Conservation (phyloP, 2,888 invertebrate genomes). For the Amiota mariae region DNA sequence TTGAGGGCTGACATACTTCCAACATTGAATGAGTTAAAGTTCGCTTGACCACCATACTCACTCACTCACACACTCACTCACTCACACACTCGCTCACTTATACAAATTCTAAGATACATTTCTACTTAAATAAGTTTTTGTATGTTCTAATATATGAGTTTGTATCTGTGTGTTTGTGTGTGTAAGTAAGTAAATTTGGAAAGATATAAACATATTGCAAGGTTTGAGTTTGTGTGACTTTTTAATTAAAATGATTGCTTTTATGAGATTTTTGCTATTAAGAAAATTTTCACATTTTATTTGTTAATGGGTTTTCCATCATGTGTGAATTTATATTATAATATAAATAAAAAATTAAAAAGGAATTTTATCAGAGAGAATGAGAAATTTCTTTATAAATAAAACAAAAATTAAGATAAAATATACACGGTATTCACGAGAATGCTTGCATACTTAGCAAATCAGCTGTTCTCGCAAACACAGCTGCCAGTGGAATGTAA, state of each 20-base stretch:
- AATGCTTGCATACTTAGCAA: too few relatives aligned
- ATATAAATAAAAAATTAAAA: too few relatives aligned
- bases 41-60: too few relatives aligned
- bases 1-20: neutral
- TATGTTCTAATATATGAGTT: neutral
- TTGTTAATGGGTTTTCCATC: neutral
- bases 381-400: too few relatives aligned
- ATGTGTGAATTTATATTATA: too few relatives aligned
- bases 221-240: slow-evolving; percentile 21
- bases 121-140: neutral
- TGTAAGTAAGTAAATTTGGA: neutral
- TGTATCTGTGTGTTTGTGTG: neutral
- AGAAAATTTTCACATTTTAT: neutral
- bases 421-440: too few relatives aligned
- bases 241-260: slow-evolving; percentile 30
- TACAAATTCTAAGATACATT: neutral
- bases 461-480: too few relatives aligned
- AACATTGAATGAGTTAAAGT: too few relatives aligned
- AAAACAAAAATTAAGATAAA: too few relatives aligned
- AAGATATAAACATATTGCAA: neutral
- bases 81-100: neutral
- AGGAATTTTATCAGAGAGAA: too few relatives aligned
- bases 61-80: too few relatives aligned
- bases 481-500: too few relatives aligned
- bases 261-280: neutral